Percentiles rank a stretch among this genome's conserved stretches.
Evolutionary conservation across 2,113 vertebrate genomes (phyloP).

Genomic region (Collichthys lucidus): DNA sequence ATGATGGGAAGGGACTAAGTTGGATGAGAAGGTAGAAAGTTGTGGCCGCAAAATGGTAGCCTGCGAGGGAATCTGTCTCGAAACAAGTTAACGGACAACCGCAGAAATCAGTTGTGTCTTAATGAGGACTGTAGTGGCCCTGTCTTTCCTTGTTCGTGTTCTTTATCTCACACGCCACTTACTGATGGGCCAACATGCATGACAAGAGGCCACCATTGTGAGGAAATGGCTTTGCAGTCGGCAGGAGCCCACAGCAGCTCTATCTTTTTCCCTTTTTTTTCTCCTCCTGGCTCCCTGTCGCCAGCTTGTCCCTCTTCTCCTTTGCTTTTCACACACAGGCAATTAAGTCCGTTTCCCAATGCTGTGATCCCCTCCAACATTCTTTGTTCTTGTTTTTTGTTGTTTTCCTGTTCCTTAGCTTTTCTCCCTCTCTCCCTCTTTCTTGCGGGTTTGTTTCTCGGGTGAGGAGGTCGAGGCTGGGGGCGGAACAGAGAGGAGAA

Average conservation of each 20-base stretch:
- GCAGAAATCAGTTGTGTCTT: conserved; percentile 8
- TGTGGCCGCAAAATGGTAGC: conserved; percentile 5
- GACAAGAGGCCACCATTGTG: conserved; percentile 60
- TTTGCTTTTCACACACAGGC: conserved; percentile 71
- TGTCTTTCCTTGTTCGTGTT: conserved; percentile 62
- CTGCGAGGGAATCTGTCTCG: conserved; percentile 10
- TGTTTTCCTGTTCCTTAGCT: conserved; percentile 60
- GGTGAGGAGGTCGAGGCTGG: conserved; percentile 73
- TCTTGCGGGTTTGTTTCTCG: conserved; percentile 71
- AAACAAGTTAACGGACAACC: conserved; percentile 20
- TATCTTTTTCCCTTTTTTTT: conserved; percentile 20
- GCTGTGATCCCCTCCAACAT: conserved; percentile 64
- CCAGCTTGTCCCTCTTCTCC: conserved; percentile 71
- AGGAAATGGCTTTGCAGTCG: conserved; percentile 55
- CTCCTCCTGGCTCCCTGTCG: conserved; percentile 42
- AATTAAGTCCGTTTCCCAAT: conserved; percentile 75
- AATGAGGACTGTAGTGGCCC: conserved; percentile 33
- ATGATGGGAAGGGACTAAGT: conserved; percentile 69
- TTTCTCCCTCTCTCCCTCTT: conserved; percentile 70
- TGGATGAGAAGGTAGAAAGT: conserved; percentile 59
- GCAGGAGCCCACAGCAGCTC: conserved; percentile 57
- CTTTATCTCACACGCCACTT: conserved; percentile 47
- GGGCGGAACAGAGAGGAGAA: conserved; percentile 57
- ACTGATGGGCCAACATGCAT: conserved; percentile 28
- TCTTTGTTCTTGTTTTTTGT: conserved; percentile 71